These are phyloP conservation scores for Chaitophorus viminalis DNA, from an alignment of 2,888 invertebrate genomes.

Conservation along the genomic window DNA sequence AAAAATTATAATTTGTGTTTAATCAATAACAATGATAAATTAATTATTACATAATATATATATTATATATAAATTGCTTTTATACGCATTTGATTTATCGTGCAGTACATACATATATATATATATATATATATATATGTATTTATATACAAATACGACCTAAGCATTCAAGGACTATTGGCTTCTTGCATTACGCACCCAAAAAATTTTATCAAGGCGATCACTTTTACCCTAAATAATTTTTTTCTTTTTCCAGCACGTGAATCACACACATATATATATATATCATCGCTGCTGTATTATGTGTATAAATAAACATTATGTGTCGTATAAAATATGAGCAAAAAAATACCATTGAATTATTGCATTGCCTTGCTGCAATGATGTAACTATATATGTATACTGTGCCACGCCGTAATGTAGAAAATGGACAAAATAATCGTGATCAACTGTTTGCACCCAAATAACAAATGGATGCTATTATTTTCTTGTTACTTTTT, in stretches of 20 bases:
- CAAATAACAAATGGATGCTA: conserved; percentile 44
- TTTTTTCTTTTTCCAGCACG: not conserved
- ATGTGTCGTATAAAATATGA: conserved; percentile 30
- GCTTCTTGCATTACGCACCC: conserved; percentile 49
- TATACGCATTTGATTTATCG: not conserved
- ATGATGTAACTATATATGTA: not conserved
- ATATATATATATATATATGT: not conserved
- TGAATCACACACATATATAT: not conserved
- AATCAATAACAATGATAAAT: not conserved
- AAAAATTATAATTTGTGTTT: conserved; percentile 27
- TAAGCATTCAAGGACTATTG: conserved; percentile 19
- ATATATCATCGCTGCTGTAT: not conserved
- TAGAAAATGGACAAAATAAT: conserved; percentile 33
- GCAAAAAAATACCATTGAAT: conserved; percentile 32
- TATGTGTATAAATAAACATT: conserved; percentile 24
- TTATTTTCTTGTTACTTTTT: conserved; percentile 39
- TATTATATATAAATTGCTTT: no score
- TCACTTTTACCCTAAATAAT: conserved; percentile 49
- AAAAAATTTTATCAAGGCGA: conserved; percentile 46
- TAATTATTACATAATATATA: not conserved
- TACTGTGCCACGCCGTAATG: not conserved
- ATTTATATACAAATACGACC: not conserved
- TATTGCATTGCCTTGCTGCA: not conserved
- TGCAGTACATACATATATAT: not conserved
- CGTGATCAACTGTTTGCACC: conserved; percentile 41